Conservation (phyloP, 64 coral and sea anemone genomes). For the Trachythela sp. region DNA sequence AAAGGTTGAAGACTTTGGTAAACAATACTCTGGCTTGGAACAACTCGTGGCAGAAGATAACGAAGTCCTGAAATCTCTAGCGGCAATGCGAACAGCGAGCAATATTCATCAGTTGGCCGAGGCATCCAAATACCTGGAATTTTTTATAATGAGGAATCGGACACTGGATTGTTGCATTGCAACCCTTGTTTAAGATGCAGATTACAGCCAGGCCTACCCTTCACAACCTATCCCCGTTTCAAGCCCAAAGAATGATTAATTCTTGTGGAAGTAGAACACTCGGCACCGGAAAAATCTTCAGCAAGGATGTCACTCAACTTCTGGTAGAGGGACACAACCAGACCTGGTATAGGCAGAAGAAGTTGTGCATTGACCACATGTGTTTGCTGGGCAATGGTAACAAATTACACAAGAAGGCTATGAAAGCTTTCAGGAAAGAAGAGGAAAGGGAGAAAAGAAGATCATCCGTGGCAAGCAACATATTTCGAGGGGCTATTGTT, state of each 20-base stretch:
- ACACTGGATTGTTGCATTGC: not conserved
- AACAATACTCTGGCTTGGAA: not conserved
- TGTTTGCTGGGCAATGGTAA: not conserved
- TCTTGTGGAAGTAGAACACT: not conserved
- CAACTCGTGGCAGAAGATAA: not conserved
- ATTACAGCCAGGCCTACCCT: not conserved
- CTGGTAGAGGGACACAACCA: not conserved
- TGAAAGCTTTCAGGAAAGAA: not conserved
- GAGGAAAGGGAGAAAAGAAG: not conserved
- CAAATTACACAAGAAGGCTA: too few relatives aligned
- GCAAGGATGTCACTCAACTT: not conserved
- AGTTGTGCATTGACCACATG: not conserved
- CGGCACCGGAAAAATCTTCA: not conserved
- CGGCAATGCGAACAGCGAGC: not conserved
- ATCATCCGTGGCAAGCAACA: not conserved
- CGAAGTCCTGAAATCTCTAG: not conserved
- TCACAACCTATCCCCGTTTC: not conserved
- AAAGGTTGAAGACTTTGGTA: conserved; percentile 3
- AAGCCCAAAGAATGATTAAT: conserved; percentile 7
- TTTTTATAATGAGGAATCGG: not conserved
- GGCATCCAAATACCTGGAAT: not conserved
- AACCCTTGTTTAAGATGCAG: not conserved
- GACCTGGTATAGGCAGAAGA: conserved; percentile 1
- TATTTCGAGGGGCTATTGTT: not conserved
- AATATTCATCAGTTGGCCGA: not conserved